A percentile compares a stretch with the other conserved stretches of the same genome.
phyloP scores from a whole-genome alignment of 2,888 invertebrate genomes.

The Stenchaetothrips biformis region DNA sequence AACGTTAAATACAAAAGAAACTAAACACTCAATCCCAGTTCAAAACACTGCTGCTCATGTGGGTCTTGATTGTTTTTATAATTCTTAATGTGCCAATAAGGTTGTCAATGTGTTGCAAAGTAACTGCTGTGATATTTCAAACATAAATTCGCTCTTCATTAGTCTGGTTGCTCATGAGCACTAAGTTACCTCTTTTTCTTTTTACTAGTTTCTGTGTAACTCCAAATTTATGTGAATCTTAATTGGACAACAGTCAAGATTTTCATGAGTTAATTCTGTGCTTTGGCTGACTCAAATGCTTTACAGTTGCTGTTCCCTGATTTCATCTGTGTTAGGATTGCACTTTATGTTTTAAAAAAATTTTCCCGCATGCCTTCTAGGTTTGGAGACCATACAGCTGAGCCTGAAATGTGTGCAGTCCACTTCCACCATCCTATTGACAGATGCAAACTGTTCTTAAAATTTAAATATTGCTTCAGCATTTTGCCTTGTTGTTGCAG shows the following conservation, averaged over 20 bases:
- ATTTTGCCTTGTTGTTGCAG: too few relatives aligned
- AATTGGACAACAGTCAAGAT: background rate
- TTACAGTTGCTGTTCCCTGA: background rate
- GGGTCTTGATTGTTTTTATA: too few relatives aligned
- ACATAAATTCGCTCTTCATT: too few relatives aligned
- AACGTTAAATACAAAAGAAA: too few relatives aligned
- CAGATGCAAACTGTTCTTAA: background rate
- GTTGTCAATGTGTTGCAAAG: too few relatives aligned
- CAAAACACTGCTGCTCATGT: too few relatives aligned
- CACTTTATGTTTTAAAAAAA: background rate
- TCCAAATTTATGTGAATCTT: too few relatives aligned
- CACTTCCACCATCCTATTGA: background rate
- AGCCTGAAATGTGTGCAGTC: background rate
- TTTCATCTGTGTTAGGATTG: background rate
- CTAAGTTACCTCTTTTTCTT: background rate
- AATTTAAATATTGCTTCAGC: too few relatives aligned
- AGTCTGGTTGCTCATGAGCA: too few relatives aligned
- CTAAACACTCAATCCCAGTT: too few relatives aligned
- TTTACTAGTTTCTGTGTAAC: background rate
- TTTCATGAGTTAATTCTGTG: background rate
- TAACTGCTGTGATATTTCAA: too few relatives aligned
- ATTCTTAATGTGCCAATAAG: too few relatives aligned
- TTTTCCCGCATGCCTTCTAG: conserved; percentile 1
- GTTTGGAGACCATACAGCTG: background rate
- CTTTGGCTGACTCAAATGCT: conserved; percentile 18